These are phyloP conservation scores for Collichthys lucidus DNA, from an alignment of 2,113 vertebrate genomes.

Conservation along the genomic window DNA sequence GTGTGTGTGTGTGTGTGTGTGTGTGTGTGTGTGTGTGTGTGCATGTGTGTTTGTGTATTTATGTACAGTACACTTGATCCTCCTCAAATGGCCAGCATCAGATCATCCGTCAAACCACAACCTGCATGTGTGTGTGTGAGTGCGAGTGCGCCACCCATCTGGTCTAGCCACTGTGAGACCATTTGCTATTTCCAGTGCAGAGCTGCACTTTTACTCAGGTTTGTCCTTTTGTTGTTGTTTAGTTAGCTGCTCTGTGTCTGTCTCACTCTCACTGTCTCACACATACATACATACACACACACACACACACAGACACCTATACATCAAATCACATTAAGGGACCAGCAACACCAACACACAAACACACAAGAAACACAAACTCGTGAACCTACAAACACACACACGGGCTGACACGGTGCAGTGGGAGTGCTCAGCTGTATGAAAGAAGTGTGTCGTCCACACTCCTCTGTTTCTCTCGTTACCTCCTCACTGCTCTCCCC, in stretches of 20 bases:
- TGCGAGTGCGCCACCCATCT: conserved; percentile 25
- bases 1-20: neutral
- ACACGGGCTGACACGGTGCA: neutral
- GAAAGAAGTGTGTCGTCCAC: conserved; percentile 22
- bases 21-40: neutral
- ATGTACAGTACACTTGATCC: conserved; percentile 6
- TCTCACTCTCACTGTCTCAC: neutral
- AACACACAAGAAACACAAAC: neutral
- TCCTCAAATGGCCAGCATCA: conserved; percentile 36
- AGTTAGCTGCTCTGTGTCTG: conserved; percentile 55
- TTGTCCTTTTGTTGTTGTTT: conserved; percentile 64
- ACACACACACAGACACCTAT: too few relatives aligned
- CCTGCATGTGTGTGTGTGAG: conserved; percentile 20
- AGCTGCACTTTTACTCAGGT: conserved; percentile 51
- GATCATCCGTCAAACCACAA: conserved; percentile 42
- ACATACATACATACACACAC: neutral
- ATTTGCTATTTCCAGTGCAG: conserved; percentile 56
- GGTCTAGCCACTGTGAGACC: conserved; percentile 51
- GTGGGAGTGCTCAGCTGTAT: neutral
- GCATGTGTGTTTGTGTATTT: conserved; percentile 6
- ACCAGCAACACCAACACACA: neutral
- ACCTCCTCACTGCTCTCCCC: conserved; percentile 1
- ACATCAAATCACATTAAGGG: neutral
- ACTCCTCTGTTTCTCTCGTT: conserved; percentile 47
- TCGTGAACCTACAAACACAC: neutral